Conservation (phyloP, 2,888 invertebrate species). For the Phortica okadai region DNA sequence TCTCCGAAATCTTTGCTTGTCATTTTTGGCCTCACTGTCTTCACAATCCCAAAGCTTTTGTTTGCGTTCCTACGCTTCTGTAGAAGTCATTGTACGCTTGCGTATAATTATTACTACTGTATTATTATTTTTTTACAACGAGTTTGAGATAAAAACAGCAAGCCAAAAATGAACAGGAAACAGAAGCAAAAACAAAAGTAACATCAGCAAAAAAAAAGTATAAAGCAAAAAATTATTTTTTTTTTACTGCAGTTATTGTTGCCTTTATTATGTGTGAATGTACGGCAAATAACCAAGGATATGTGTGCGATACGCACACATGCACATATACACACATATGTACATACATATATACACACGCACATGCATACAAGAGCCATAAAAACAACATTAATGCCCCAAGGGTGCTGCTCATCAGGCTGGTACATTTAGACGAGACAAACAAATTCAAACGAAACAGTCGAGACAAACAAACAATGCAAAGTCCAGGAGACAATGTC, state of each 20-base stretch:
- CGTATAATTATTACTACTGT: constrained; percentile 59
- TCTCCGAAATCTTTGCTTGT: too few species aligned
- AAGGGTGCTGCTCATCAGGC: constrained; percentile 53
- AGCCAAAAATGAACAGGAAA: background rate
- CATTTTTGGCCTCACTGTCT: background rate
- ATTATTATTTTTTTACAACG: constrained; percentile 52
- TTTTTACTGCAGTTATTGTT: constrained; percentile 58
- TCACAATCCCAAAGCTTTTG: background rate
- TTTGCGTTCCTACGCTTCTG: background rate
- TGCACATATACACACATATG: background rate
- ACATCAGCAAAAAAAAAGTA: constrained; percentile 34
- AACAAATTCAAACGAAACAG: constrained; percentile 41
- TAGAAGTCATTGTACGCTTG: constrained; percentile 59
- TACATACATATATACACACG: constrained; percentile 22
- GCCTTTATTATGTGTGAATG: constrained; percentile 57
- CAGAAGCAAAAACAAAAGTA: background rate
- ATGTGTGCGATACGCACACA: constrained; percentile 14
- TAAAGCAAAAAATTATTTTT: constrained; percentile 56
- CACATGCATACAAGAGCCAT: constrained; percentile 48
- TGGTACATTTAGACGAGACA: constrained; percentile 37
- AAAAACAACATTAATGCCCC: constrained; percentile 57
- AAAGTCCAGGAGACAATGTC: constrained; percentile 4
- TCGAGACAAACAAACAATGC: background rate
- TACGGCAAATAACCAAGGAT: constrained; percentile 34
- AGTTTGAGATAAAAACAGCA: background rate